Conservation (phyloP, 2,888 invertebrate species). For the Idaea biselata region DNA sequence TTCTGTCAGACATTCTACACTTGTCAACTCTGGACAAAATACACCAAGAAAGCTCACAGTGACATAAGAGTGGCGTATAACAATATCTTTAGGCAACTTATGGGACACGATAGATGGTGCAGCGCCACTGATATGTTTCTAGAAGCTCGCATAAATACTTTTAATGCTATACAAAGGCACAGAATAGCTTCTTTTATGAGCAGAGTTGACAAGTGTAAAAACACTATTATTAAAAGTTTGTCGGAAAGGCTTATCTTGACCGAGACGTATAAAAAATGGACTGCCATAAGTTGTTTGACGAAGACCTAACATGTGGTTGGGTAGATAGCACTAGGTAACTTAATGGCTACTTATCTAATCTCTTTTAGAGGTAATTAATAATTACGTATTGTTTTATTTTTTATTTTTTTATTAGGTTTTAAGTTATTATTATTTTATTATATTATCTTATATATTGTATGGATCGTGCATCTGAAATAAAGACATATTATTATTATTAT, state of each 20-base stretch:
- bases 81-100: not conserved
- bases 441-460: too few relatives aligned
- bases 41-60: not conserved
- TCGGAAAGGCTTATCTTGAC: not conserved
- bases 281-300: too few relatives aligned
- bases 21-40: not conserved
- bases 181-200: not conserved
- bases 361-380: too few relatives aligned
- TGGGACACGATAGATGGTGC: not conserved
- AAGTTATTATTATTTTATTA: too few relatives aligned
- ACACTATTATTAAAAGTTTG: not conserved
- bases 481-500: too few relatives aligned
- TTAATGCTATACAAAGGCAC: not conserved
- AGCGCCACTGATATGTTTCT: not conserved
- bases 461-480: too few relatives aligned
- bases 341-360: too few relatives aligned
- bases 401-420: too few relatives aligned
- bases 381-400: too few relatives aligned
- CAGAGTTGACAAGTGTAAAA: not conserved
- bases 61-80: not conserved
- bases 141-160: not conserved
- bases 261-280: not conserved
- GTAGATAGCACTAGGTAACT: too few relatives aligned
- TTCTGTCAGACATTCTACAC: slow-evolving; percentile 1
- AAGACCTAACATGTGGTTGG: too few relatives aligned